Evolutionary conservation across 2,797 vertebrate species (phyloP).

Genomic region (Catharus ustulatus): DNA sequence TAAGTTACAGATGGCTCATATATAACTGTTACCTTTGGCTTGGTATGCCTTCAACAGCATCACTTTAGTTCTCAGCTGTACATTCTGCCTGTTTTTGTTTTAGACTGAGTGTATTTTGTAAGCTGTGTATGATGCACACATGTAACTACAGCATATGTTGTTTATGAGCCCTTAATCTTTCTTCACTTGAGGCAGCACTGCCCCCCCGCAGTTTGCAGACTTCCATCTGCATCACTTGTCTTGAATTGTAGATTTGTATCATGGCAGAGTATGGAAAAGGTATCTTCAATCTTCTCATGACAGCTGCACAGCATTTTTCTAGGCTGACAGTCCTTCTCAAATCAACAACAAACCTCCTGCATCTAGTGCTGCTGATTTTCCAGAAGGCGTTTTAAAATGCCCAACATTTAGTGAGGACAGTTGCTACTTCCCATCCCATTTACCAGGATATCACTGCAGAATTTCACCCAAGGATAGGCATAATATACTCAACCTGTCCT

Average conservation of each 20-base stretch:
- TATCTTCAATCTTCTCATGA: slow-evolving; percentile 11
- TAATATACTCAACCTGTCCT: background rate
- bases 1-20: background rate
- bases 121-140: fast-evolving
- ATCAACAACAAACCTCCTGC: background rate
- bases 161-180: slow-evolving; percentile 24
- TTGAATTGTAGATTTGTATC: background rate
- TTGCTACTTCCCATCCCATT: background rate
- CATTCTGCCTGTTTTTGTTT: background rate
- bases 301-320: background rate
- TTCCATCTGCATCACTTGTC: slow-evolving; percentile 22
- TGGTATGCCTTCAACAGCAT: background rate
- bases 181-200: slow-evolving; percentile 1
- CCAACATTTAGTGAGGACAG: background rate
- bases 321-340: background rate
- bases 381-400: background rate
- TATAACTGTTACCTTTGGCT: background rate
- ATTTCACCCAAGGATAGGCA: background rate
- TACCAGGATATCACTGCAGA: background rate
- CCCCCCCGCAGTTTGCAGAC: background rate
- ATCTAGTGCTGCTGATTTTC: background rate
- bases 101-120: background rate
- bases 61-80: background rate
- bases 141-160: background rate
- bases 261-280: background rate